Percentiles rank a stretch among this genome's conserved stretches.
phyloP scores from a whole-genome alignment of 2,888 invertebrate species.

The Boloria euphrosyne region DNA sequence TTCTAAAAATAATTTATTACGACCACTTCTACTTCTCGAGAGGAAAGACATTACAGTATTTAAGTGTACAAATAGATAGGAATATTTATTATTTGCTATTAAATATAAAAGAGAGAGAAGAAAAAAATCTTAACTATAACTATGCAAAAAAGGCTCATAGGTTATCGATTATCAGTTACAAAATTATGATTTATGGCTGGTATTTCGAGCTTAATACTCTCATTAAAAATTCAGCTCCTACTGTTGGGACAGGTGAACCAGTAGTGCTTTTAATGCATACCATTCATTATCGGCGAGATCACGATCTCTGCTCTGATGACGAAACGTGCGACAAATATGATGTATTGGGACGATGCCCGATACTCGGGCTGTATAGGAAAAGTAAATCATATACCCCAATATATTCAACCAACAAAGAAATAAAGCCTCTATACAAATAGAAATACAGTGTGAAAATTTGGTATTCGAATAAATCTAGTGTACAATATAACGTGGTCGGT shows the following conservation, averaged over 20 bases:
- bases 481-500: constrained; percentile 31
- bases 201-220: constrained; percentile 32
- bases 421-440: constrained; percentile 17
- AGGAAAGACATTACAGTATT: too few relatives aligned
- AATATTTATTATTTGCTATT: too few relatives aligned
- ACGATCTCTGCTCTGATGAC: constrained; percentile 63
- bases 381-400: constrained; percentile 40
- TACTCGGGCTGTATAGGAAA: constrained; percentile 57
- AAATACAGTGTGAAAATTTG: constrained; percentile 3
- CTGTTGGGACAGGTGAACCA: constrained; percentile 41
- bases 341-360: constrained; percentile 72
- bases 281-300: constrained; percentile 65
- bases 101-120: too few relatives aligned
- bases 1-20: too few relatives aligned
- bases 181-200: constrained; percentile 37
- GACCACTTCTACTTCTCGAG: too few relatives aligned
- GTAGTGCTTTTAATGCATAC: constrained; percentile 53
- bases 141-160: constrained; percentile 19
- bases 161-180: constrained; percentile 29
- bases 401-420: constrained; percentile 3
- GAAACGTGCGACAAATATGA: constrained; percentile 77
- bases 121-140: background rate
- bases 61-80: too few relatives aligned
- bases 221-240: constrained; percentile 34
- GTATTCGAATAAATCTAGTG: constrained; percentile 21